A percentile compares a stretch with the other conserved stretches of the same genome.
phyloP scores from a whole-genome alignment of 2,888 invertebrate genomes.

The Drosophila diplacantha region DNA sequence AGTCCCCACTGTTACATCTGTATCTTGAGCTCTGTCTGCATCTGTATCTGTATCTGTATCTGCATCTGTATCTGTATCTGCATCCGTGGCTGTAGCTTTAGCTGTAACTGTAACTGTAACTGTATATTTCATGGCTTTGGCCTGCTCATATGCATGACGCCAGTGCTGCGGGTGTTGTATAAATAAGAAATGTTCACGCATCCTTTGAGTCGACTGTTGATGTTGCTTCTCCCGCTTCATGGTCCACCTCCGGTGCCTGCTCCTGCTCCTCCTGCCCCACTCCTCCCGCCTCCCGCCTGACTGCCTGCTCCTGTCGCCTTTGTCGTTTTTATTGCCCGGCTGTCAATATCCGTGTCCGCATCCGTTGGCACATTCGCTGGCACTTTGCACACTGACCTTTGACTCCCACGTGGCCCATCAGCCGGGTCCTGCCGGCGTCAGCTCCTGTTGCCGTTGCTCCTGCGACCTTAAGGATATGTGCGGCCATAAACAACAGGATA shows the following conservation, averaged over 20 bases:
- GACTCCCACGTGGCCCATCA: constrained; percentile 37
- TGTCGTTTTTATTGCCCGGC: constrained; percentile 64
- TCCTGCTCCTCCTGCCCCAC: neutral
- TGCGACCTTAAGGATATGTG: constrained; percentile 58
- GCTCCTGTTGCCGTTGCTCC: constrained; percentile 6
- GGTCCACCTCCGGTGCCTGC: too few relatives aligned
- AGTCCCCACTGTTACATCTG: neutral
- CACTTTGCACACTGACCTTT: constrained; percentile 39
- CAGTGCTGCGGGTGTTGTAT: constrained; percentile 33
- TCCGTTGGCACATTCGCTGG: constrained; percentile 54
- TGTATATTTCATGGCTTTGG: constrained; percentile 7
- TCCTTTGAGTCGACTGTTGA: constrained; percentile 26
- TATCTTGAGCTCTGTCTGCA: neutral
- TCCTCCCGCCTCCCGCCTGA: neutral
- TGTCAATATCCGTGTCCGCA: constrained; percentile 66
- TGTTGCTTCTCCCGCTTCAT: constrained; percentile 3
- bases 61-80: neutral
- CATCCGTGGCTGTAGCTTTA: neutral
- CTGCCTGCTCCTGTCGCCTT: constrained; percentile 43
- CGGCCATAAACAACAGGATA: constrained; percentile 68
- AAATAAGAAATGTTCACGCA: constrained; percentile 55
- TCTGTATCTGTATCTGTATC: neutral
- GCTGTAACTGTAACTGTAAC: neutral
- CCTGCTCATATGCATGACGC: constrained; percentile 4
- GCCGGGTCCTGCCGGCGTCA: constrained; percentile 3